Evolutionary conservation across 2,888 invertebrate species (phyloP).

Genomic region (Loripinus fragilis): DNA sequence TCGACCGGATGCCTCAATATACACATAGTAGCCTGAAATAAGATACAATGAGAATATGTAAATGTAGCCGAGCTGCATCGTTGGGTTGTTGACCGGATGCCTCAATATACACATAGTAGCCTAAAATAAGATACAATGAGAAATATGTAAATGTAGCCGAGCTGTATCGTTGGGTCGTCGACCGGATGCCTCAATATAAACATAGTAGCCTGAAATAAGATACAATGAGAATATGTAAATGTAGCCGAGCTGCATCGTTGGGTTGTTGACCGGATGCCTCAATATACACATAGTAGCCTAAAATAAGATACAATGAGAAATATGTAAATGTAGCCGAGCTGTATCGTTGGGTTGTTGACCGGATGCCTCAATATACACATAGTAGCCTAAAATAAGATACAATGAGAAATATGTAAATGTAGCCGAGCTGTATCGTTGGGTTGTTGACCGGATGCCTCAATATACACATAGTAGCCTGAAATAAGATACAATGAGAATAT

Average conservation of each 20-base stretch:
- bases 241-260: constrained; percentile 72
- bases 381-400: constrained; percentile 72
- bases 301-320: constrained; percentile 7
- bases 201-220: too few relatives aligned
- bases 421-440: constrained; percentile 72
- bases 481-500: not conserved
- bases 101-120: constrained; percentile 79
- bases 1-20: constrained; percentile 70
- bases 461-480: constrained; percentile 79
- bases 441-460: constrained; percentile 64
- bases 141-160: too few relatives aligned
- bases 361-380: constrained; percentile 77
- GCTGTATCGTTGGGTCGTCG: constrained; percentile 65
- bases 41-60: not conserved
- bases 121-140: constrained; percentile 61
- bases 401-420: too few relatives aligned
- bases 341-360: constrained; percentile 72
- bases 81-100: too few relatives aligned
- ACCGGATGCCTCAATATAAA: too few relatives aligned
- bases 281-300: constrained; percentile 79
- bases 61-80: too few relatives aligned
- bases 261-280: constrained; percentile 63
- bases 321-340: too few relatives aligned
- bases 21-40: constrained; percentile 76
- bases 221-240: too few relatives aligned